phyloP scores from a whole-genome alignment of 2,797 vertebrate species.

The Poliocrania exsul region DNA sequence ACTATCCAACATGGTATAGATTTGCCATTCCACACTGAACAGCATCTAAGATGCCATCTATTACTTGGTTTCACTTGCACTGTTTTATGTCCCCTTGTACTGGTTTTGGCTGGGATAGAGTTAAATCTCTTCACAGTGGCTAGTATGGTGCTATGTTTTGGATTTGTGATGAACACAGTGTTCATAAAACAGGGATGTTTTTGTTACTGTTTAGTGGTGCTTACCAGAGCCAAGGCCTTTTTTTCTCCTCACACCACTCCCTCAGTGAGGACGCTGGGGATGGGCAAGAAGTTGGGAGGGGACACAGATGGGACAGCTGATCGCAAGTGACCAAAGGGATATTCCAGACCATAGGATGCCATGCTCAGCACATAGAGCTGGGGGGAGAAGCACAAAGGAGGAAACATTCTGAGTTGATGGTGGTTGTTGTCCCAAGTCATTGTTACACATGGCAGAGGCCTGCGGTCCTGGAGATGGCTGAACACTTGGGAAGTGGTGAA shows the following conservation, averaged over 20 bases:
- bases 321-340: not conserved
- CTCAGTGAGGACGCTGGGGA: not conserved
- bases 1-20: not conserved
- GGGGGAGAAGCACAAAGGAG: not conserved
- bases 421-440: not conserved
- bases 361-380: not conserved
- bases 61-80: not conserved
- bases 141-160: not conserved
- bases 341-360: not conserved
- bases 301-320: not conserved
- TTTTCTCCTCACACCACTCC: not conserved
- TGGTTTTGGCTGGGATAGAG: not conserved
- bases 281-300: not conserved
- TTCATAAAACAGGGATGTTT: not conserved
- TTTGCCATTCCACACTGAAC: not conserved
- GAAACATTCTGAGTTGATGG: not conserved
- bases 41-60: not conserved
- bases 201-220: rapidly evolving
- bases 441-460: rapidly evolving
- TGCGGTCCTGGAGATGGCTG: not conserved
- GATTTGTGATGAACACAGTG: not conserved
- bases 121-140: not conserved
- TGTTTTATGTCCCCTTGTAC: not conserved
- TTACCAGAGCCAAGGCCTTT: not conserved
- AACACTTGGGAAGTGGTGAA: not conserved